Base-by-base conservation (phyloP, 2,113 vertebrate genomes). In the Australoheros scitulus region DNA sequence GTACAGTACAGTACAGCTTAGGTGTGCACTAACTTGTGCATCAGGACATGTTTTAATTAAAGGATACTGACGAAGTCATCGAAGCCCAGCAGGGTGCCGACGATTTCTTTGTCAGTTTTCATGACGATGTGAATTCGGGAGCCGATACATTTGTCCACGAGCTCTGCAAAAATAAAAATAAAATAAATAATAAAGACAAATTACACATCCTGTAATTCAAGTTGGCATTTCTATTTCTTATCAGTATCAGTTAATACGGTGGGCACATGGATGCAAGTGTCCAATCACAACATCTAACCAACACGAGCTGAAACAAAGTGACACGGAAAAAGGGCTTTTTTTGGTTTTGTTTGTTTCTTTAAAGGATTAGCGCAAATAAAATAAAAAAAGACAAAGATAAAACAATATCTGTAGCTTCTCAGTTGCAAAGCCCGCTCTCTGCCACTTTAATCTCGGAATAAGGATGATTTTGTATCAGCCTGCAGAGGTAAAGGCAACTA, bases 41-140 rank as follows among this genome's bases (percentile, higher is more conserved):
- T 56, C 5, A 9, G 9, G 2, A 58, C 1, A n/a, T 4, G 17
- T 26, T 41, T 29, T 15, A 29, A 17, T 68, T 6, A 52, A 97
- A 99, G 96, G 97, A 99, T 99, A 99, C 97, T 99, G 96, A 99
- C 98, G 72, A 99, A 99, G 89, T 99, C 98, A 77, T 99, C 98
- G 47, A 98, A 98, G 3, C 97, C 97, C 43, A 97, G 91, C 68
- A 98, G 93, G 0, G 97, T 98, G n/a, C 97, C 97, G 24, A 97
- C 97, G 5, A 97, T 96, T 86, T 97, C 97, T 87, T 97, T 98
- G 84, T 96, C 97, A 2, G 97, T 98, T 88, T 98, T 98, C 97
- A 98, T 98, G 65, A 97, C 97, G 22, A 97, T 97, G 90, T 96
- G 97, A 92, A 99, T 97, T 34, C 91, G 81, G 5, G 97, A 99